These are phyloP conservation scores for Eilema caniola DNA, from an alignment of 2,888 invertebrate species.

Conservation along the genomic window DNA sequence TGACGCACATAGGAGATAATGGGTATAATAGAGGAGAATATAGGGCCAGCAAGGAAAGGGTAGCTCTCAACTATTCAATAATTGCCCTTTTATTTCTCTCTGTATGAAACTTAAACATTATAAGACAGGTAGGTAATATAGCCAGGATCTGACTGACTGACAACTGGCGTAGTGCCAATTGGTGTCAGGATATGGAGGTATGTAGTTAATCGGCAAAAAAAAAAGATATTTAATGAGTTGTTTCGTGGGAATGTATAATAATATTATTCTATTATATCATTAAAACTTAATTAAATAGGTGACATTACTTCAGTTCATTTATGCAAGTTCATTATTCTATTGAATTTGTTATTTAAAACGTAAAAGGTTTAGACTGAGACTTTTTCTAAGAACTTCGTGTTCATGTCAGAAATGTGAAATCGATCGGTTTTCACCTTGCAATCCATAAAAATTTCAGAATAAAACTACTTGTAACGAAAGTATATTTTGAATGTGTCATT, in stretches of 20 bases:
- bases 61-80: background rate
- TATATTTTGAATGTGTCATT: background rate
- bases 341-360: slow-evolving; percentile 4
- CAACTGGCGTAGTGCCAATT: too few relatives aligned
- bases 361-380: too few relatives aligned
- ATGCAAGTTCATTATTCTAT: background rate
- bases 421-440: background rate
- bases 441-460: background rate
- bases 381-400: background rate
- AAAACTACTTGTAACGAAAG: background rate
- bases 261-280: background rate
- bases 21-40: too few relatives aligned
- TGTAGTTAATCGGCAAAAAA: background rate
- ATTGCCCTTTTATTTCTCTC: background rate
- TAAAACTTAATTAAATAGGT: slow-evolving; percentile 2
- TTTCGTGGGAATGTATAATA: background rate
- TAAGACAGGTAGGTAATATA: too few relatives aligned
- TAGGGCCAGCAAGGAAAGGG: too few relatives aligned
- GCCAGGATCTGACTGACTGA: too few relatives aligned
- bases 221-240: background rate
- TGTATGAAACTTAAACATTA: background rate
- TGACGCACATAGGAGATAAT: too few relatives aligned
- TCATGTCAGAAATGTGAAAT: background rate
- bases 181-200: too few relatives aligned
- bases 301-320: background rate